Percentiles rank a stretch among this genome's conserved stretches.
phyloP scores from a whole-genome alignment of 2,888 invertebrate species.

The Ochlodes sylvanus region DNA sequence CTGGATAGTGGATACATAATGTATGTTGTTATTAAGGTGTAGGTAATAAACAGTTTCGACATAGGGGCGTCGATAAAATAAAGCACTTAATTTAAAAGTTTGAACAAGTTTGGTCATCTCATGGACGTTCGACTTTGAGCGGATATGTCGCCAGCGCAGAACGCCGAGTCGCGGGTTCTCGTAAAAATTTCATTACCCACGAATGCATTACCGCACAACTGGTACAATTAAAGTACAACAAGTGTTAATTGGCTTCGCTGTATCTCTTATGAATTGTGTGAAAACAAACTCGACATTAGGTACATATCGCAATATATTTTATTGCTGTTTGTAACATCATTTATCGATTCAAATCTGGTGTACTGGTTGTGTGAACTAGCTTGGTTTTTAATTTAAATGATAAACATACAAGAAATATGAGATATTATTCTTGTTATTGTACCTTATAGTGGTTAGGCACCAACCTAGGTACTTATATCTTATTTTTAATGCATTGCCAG shows the following conservation, averaged over 20 bases:
- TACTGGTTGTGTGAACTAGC: no score
- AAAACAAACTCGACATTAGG: no score
- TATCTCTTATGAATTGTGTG: no score
- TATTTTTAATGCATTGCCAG: no score
- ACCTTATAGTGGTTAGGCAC: no score
- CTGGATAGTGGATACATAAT: constrained; percentile 16
- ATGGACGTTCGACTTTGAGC: constrained; percentile 31
- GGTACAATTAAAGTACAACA: neutral
- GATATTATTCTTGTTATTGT: no score
- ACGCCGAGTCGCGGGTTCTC: constrained; percentile 20
- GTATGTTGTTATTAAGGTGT: constrained; percentile 25
- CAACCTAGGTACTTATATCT: no score
- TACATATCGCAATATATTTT: no score
- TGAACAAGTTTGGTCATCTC: constrained; percentile 45
- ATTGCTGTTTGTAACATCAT: no score
- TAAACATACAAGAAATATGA: no score
- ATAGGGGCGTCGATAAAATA: constrained; percentile 36
- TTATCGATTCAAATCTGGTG: no score
- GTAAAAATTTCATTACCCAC: constrained; percentile 41
- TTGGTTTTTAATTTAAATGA: no score
- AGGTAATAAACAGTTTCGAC: constrained; percentile 34
- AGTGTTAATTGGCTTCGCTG: neutral
- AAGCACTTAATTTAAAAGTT: constrained; percentile 37
- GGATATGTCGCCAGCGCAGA: constrained; percentile 43
- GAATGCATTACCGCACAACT: constrained; percentile 28